A percentile compares a stretch with the other conserved stretches of the same genome.
phyloP scores from a whole-genome alignment of 2,113 vertebrate genomes.

The Nothoprocta perdicaria region DNA sequence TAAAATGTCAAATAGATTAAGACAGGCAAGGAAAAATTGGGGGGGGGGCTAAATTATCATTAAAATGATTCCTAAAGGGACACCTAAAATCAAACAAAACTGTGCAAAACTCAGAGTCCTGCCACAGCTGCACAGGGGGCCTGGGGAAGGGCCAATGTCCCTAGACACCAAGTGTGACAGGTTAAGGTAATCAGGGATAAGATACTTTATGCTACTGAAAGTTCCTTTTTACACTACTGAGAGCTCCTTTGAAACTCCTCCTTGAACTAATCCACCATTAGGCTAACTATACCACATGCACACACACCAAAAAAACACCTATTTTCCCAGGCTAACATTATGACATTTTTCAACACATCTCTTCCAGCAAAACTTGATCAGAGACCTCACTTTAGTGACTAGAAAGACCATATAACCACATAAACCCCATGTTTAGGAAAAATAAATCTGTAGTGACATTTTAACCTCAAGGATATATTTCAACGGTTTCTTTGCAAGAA shows the following conservation, averaged over 20 bases:
- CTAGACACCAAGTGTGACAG: neutral
- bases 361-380: neutral
- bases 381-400: neutral
- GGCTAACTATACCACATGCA: neutral
- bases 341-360: neutral
- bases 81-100: neutral
- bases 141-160: neutral
- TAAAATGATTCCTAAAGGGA: neutral
- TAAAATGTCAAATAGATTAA: neutral
- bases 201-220: neutral
- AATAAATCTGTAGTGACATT: neutral
- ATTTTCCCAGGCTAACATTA: neutral
- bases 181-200: neutral
- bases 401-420: slow-evolving; percentile 2
- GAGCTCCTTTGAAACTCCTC: neutral
- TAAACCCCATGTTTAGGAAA: neutral
- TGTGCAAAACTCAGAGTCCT: neutral
- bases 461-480: neutral
- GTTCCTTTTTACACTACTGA: neutral
- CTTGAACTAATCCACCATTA: neutral
- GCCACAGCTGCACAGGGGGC: neutral
- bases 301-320: too few relatives aligned
- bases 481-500: neutral
- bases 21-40: neutral
- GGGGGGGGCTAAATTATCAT: neutral